phyloP scores from a whole-genome alignment of 2,113 vertebrate genomes.

The Melanocharis versteri region DNA sequence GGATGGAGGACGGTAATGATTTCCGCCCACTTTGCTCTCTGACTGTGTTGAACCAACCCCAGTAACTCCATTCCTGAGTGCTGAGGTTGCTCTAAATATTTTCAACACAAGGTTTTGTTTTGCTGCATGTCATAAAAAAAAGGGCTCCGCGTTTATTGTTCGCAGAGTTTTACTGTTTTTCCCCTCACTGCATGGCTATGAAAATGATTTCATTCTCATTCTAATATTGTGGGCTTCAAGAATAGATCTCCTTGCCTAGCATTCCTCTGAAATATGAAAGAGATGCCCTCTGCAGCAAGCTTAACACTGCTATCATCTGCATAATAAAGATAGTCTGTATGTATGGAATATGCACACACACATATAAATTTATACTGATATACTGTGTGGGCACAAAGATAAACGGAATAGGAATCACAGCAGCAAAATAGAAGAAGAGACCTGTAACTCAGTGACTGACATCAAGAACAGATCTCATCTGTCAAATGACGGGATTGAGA shows the following conservation, averaged over 20 bases:
- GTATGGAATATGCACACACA: slow-evolving; percentile 16
- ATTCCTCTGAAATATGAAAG: slow-evolving; percentile 23
- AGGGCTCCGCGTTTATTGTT: not conserved
- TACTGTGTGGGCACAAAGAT: slow-evolving; percentile 14
- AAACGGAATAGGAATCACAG: slow-evolving; percentile 11
- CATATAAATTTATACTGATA: slow-evolving; percentile 40
- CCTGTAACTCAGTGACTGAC: slow-evolving; percentile 21
- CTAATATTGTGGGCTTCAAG: not conserved
- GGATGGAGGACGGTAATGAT: not conserved
- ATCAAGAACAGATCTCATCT: slow-evolving; percentile 48
- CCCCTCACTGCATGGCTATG: not conserved
- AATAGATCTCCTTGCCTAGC: slow-evolving; percentile 1
- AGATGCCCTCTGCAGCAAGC: slow-evolving; percentile 8
- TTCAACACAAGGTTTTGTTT: not conserved
- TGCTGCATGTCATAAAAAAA: not conserved
- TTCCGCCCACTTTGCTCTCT: not conserved
- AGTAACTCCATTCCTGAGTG: not conserved
- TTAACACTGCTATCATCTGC: slow-evolving; percentile 44
- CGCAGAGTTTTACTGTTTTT: not conserved
- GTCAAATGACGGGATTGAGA: slow-evolving; percentile 16
- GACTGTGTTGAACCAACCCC: not conserved
- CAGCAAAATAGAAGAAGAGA: not conserved
- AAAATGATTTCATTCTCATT: slow-evolving; percentile 38
- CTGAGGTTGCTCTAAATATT: not conserved
- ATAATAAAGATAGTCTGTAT: slow-evolving; percentile 53